Conservation (phyloP, 2,797 vertebrate genomes). For the Aselliscus stoliczkanus region DNA sequence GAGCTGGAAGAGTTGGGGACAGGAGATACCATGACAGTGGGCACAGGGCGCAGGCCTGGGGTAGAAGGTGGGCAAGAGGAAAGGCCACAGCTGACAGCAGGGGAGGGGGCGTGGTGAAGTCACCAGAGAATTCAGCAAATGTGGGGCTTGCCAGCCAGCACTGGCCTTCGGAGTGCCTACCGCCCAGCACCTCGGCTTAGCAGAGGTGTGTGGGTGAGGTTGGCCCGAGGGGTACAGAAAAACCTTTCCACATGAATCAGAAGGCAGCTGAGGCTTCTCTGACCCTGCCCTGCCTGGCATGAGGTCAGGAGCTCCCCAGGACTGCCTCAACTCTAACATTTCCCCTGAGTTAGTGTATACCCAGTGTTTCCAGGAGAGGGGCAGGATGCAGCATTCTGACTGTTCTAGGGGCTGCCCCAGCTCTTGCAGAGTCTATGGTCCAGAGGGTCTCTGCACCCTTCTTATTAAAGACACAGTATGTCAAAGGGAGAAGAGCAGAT, state of each 20-base stretch:
- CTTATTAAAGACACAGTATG: neutral
- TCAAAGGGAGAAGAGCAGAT: neutral
- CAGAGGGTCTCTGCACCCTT: neutral
- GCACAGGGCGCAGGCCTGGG: neutral
- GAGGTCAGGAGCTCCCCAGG: neutral
- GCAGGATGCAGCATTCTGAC: neutral
- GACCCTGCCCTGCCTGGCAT: neutral
- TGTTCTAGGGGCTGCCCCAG: neutral
- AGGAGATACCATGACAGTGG: neutral
- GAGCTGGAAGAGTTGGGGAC: neutral
- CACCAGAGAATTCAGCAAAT: neutral
- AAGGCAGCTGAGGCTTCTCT: neutral
- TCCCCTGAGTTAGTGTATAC: neutral
- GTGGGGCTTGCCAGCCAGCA: fast-evolving
- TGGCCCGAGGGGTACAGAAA: neutral
- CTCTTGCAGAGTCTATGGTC: neutral
- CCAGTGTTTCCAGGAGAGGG: neutral
- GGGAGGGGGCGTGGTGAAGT: fast-evolving
- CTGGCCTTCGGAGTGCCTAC: neutral
- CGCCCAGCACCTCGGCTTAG: neutral
- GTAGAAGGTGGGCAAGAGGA: neutral
- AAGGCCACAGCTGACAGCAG: neutral
- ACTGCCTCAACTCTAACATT: neutral
- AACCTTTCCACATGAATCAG: neutral
- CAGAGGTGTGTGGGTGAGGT: neutral